phyloP scores from a whole-genome alignment of 2,797 vertebrate genomes.

The Discoglossus pictus region DNA sequence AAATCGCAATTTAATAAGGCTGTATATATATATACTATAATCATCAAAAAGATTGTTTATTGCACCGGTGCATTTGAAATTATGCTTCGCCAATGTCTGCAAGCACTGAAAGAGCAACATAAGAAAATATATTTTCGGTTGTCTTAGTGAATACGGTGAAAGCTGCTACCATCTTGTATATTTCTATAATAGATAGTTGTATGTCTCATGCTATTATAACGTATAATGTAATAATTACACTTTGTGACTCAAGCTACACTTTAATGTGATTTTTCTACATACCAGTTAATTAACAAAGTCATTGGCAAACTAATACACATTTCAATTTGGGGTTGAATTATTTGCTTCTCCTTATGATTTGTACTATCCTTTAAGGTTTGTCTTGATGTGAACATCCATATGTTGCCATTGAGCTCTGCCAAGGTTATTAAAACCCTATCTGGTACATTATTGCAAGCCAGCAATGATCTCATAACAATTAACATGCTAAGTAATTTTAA shows the following conservation, averaged over 20 bases:
- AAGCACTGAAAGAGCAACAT: no score
- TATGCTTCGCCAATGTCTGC: no score
- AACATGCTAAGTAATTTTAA: constrained; percentile 28
- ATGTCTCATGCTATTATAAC: no score
- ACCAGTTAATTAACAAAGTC: constrained; percentile 23
- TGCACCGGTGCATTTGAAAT: no score
- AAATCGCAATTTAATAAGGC: no score
- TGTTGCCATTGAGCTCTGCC: constrained; percentile 10
- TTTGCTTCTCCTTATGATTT: constrained; percentile 22
- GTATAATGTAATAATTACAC: no score
- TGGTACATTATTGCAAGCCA: constrained; percentile 29
- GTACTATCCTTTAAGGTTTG: constrained; percentile 19
- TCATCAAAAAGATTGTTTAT: no score
- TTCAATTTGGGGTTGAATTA: not conserved
- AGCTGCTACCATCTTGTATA: no score
- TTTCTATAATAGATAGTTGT: no score
- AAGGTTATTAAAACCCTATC: constrained; percentile 41
- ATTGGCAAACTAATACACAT: constrained; percentile 5
- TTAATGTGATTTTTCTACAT: not conserved
- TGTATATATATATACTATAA: no score
- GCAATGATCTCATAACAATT: constrained; percentile 34
- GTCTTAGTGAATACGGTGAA: no score
- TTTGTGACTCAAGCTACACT: constrained; percentile 12
- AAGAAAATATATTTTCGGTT: no score
- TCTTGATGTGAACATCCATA: constrained; percentile 26